Percentiles rank a stretch among this genome's conserved stretches.
phyloP scores from a whole-genome alignment of 1,140 invertebrate species.

The Contarinia nasturtii region DNA sequence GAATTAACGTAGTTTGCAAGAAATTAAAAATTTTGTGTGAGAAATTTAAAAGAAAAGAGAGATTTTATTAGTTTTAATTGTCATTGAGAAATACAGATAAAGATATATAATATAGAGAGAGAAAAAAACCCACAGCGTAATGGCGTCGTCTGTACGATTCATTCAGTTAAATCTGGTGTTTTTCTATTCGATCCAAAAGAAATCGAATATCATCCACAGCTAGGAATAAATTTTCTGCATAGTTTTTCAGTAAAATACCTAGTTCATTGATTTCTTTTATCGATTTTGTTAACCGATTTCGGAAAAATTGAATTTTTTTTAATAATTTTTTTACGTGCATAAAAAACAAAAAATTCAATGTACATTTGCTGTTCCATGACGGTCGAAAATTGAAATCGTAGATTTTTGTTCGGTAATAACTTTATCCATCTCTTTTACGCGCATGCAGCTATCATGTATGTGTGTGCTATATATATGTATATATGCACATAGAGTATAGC shows the following conservation, averaged over 20 bases:
- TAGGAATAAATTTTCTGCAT: too few relatives aligned
- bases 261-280: too few relatives aligned
- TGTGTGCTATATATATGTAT: too few relatives aligned
- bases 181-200: background rate
- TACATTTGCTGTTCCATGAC: background rate
- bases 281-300: background rate
- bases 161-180: background rate
- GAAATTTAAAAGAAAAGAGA: background rate
- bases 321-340: too few relatives aligned
- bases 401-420: background rate
- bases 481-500: too few relatives aligned
- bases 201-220: background rate
- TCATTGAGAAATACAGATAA: too few relatives aligned
- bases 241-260: too few relatives aligned
- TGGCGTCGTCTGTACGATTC: background rate
- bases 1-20: background rate
- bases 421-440: background rate
- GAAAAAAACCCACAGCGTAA: constrained; percentile 1
- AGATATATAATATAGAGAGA: background rate
- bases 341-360: background rate
- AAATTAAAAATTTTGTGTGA: background rate
- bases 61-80: too few relatives aligned
- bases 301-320: background rate
- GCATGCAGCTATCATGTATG: too few relatives aligned
- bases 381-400: too few relatives aligned